Conservation (phyloP, 2,113 vertebrate genomes). For the Cyanistes caeruleus region DNA sequence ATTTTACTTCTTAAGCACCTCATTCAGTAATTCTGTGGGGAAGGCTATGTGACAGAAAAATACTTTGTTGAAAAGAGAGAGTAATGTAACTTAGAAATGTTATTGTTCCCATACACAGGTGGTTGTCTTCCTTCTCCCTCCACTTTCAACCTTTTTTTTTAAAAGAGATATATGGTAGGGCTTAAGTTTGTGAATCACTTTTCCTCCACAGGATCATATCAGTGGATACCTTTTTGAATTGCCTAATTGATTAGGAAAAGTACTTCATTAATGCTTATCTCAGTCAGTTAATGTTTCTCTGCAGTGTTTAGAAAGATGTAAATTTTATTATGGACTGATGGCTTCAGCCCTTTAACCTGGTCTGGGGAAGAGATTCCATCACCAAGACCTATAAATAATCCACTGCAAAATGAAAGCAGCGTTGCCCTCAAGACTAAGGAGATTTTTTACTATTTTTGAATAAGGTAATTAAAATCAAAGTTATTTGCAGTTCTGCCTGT, state of each 20-base stretch:
- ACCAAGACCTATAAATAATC: neutral
- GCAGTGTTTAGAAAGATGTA: neutral
- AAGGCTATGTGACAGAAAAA: neutral
- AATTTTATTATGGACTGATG: neutral
- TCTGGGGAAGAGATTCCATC: neutral
- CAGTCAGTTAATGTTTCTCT: neutral
- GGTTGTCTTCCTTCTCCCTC: neutral
- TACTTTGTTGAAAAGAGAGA: neutral
- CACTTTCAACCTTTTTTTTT: neutral
- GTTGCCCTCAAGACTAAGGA: neutral
- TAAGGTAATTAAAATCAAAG: constrained; percentile 2
- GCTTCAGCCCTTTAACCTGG: neutral
- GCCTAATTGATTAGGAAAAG: neutral
- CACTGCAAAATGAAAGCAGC: neutral
- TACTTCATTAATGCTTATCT: neutral
- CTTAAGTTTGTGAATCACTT: neutral
- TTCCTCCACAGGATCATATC: neutral
- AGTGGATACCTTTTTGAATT: neutral
- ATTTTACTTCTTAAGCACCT: neutral
- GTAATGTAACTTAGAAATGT: neutral
- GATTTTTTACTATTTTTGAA: neutral
- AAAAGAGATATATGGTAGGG: rapidly evolving
- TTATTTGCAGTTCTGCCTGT: constrained; percentile 4
- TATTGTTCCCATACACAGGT: neutral
- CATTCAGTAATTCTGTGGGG: neutral